Percentiles rank a stretch among this genome's conserved stretches.
Evolutionary conservation across 1,140 invertebrate genomes (phyloP).

Genomic region (Drosophila pachea): DNA sequence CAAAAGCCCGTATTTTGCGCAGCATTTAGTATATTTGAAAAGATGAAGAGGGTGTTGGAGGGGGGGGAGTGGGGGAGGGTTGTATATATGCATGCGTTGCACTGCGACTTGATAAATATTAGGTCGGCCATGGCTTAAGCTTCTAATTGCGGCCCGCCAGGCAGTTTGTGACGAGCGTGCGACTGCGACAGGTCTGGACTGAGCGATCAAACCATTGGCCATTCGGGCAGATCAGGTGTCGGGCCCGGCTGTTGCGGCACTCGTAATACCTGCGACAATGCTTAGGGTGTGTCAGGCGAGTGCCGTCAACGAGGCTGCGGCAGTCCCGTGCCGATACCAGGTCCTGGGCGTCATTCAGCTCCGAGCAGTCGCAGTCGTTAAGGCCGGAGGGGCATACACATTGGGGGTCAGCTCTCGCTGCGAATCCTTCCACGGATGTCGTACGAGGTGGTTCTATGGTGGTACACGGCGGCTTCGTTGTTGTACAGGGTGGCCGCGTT

Average conservation of each 20-base stretch:
- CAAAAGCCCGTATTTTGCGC: neutral
- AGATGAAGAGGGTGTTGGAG: neutral
- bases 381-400: neutral
- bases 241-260: constrained; percentile 36
- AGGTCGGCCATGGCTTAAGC: neutral
- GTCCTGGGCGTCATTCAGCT: neutral
- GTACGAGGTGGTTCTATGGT: neutral
- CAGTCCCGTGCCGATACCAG: constrained; percentile 34
- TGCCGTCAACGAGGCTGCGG: constrained; percentile 31
- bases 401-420: neutral
- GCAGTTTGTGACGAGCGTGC: constrained; percentile 40
- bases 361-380: neutral
- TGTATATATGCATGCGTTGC: neutral
- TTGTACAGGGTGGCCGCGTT: constrained; percentile 22
- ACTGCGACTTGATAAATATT: neutral
- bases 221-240: constrained; percentile 31
- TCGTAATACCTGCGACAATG: constrained; percentile 54
- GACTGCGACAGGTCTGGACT: constrained; percentile 27
- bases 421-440: neutral
- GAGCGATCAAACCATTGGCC: constrained; percentile 54
- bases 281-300: constrained; percentile 26
- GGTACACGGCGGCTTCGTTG: neutral
- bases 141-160: constrained; percentile 39
- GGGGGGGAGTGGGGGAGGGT: too few relatives aligned
- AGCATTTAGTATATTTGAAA: constrained; percentile 12